These are phyloP conservation scores for Pampusana beccarii DNA, from an alignment of 2,113 vertebrate species.

Conservation along the genomic window DNA sequence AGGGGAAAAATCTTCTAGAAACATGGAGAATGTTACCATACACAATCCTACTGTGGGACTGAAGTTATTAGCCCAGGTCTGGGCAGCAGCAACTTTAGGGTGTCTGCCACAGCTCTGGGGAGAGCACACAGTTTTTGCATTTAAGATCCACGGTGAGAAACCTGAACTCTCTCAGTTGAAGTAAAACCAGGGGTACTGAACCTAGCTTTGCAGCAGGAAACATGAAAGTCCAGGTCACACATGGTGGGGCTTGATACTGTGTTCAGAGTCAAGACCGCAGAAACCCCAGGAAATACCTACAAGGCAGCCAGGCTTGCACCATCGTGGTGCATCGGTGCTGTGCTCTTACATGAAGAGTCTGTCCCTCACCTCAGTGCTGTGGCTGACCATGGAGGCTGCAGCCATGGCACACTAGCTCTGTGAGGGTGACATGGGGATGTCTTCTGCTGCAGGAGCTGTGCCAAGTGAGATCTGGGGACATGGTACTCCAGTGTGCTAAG, in stretches of 20 bases:
- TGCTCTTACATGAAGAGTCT: background rate
- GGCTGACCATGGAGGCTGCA: background rate
- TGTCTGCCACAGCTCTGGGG: background rate
- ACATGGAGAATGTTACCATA: background rate
- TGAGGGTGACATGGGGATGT: accelerated
- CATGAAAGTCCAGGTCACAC: background rate
- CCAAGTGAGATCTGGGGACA: background rate
- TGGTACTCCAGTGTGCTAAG: background rate
- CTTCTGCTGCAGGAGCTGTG: background rate
- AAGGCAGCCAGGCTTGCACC: background rate
- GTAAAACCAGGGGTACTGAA: background rate
- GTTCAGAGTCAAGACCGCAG: background rate
- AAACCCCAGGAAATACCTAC: background rate
- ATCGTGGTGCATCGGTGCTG: background rate
- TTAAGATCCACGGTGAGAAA: background rate
- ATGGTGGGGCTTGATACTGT: accelerated
- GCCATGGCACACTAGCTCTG: background rate
- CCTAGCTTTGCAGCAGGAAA: background rate
- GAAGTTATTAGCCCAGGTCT: background rate
- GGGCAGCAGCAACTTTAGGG: background rate
- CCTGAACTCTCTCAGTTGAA: background rate
- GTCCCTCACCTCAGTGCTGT: background rate
- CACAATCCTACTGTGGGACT: background rate
- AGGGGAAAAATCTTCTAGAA: background rate
- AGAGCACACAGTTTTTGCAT: background rate